phyloP scores from a whole-genome alignment of 2,113 vertebrate species.

The Hystrix brachyura region DNA sequence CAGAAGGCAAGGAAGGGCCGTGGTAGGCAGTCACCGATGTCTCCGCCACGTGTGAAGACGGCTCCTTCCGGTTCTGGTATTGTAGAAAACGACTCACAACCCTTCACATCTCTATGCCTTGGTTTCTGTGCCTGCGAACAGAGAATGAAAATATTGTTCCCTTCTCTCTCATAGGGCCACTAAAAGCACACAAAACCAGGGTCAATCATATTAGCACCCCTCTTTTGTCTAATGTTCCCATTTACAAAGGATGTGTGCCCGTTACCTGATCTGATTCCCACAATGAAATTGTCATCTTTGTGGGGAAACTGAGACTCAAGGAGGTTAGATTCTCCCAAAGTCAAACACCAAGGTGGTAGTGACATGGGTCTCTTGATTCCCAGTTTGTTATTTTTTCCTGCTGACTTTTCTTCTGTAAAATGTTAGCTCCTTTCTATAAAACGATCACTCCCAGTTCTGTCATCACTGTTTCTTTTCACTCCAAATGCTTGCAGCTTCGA shows the following conservation, averaged over 20 bases:
- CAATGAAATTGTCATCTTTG: background rate
- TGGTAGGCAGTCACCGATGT: background rate
- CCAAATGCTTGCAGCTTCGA: background rate
- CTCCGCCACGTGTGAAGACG: fast-evolving
- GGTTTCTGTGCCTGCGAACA: background rate
- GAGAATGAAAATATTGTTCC: background rate
- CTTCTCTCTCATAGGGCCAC: background rate
- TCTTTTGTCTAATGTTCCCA: background rate
- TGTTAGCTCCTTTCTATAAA: background rate
- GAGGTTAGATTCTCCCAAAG: background rate
- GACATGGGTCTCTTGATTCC: background rate
- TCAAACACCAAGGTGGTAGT: background rate
- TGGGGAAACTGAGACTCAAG: background rate
- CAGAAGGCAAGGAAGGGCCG: background rate
- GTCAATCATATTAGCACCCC: background rate
- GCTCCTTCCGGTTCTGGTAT: background rate
- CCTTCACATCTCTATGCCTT: background rate
- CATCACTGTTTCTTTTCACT: background rate
- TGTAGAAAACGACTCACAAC: fast-evolving
- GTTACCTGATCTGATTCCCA: background rate
- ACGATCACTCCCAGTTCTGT: background rate
- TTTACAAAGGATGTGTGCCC: background rate
- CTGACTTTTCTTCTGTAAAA: background rate
- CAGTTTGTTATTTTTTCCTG: background rate
- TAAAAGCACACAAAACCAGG: background rate